Percentiles rank a stretch among this genome's conserved stretches.
phyloP scores from a whole-genome alignment of 2,113 vertebrate genomes.

The Cynoglossus semilaevis region DNA sequence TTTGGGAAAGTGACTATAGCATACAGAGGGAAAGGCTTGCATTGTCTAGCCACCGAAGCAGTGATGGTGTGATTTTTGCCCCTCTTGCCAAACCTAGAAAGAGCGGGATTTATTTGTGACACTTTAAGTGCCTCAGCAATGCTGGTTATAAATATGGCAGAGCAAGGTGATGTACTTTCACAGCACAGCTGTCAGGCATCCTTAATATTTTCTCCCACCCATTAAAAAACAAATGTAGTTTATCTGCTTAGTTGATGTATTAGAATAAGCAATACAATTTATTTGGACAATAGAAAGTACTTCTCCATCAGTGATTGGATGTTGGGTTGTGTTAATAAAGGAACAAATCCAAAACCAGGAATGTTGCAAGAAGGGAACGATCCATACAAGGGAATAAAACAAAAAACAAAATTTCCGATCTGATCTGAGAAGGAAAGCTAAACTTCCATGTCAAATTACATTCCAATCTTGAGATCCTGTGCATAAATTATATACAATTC shows the following conservation, averaged over 20 bases:
- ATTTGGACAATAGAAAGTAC: slow-evolving; percentile 38
- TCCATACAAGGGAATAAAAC: no score
- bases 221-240: slow-evolving; percentile 67
- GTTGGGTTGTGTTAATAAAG: slow-evolving; percentile 11
- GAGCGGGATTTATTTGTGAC: slow-evolving; percentile 70
- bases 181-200: slow-evolving; percentile 66
- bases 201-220: slow-evolving; percentile 59
- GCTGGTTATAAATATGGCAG: slow-evolving; percentile 72
- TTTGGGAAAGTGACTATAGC: slow-evolving; percentile 67
- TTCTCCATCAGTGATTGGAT: slow-evolving; percentile 31
- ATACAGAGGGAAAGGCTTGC: slow-evolving; percentile 46
- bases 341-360: no score
- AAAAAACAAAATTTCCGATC: no score
- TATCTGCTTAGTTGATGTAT: slow-evolving; percentile 62
- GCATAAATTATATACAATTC: no score
- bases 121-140: slow-evolving; percentile 72
- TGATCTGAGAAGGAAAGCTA: no score
- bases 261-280: slow-evolving; percentile 50
- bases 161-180: slow-evolving; percentile 69
- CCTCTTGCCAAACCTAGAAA: slow-evolving; percentile 70
- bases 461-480: no score
- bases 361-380: no score
- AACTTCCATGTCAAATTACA: no score
- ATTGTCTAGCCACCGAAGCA: slow-evolving; percentile 36
- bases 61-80: slow-evolving; percentile 38